Conservation (phyloP, 2,888 invertebrate species). For the Gerris lacustris region DNA sequence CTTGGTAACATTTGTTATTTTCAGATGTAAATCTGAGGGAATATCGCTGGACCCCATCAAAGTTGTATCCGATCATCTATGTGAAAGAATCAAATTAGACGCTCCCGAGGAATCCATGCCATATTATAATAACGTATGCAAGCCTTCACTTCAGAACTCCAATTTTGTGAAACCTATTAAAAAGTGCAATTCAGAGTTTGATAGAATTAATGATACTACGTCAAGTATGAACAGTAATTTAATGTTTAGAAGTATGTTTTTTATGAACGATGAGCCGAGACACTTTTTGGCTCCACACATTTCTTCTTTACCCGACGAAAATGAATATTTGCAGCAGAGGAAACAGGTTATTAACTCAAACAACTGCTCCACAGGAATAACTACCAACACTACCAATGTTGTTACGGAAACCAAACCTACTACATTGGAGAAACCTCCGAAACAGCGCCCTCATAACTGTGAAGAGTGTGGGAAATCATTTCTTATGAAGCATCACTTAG, state of each 20-base stretch:
- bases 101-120: constrained; percentile 24
- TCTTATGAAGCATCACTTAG: constrained; percentile 37
- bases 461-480: constrained; percentile 35
- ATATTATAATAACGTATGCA: constrained; percentile 19
- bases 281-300: constrained; percentile 32
- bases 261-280: constrained; percentile 33
- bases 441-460: constrained; percentile 34
- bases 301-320: constrained; percentile 29
- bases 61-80: constrained; percentile 30
- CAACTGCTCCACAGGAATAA: constrained; percentile 12
- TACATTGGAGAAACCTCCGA: constrained; percentile 17
- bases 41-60: constrained; percentile 29
- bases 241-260: constrained; percentile 33
- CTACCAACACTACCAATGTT: constrained; percentile 11
- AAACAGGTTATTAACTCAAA: constrained; percentile 9
- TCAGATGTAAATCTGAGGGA: constrained; percentile 28
- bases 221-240: constrained; percentile 31
- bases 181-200: not conserved
- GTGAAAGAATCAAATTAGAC: constrained; percentile 30
- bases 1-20: constrained; percentile 5
- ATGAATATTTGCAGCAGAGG: constrained; percentile 29
- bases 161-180: constrained; percentile 14
- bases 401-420: constrained; percentile 16
- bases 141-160: constrained; percentile 13
- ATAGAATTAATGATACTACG: constrained; percentile 17